Percentiles rank a stretch among this genome's conserved stretches.
These are phyloP conservation scores for Oscheius sp. DNA, from an alignment of 1,140 invertebrate genomes.

Conservation along the genomic window DNA sequence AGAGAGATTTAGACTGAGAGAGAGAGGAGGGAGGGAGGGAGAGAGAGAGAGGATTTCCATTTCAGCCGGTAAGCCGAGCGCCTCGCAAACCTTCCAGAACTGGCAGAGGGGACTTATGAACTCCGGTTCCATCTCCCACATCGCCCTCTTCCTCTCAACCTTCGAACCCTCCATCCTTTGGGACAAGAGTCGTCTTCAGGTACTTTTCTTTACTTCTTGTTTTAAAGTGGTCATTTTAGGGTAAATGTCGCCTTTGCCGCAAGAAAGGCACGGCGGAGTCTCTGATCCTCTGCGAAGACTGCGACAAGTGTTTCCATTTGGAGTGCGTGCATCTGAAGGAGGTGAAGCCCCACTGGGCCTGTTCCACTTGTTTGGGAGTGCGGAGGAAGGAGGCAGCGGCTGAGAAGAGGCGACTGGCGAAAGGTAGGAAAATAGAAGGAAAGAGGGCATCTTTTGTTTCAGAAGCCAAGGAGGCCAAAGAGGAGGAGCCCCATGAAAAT, in stretches of 20 bases:
- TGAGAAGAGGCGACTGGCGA: conserved; percentile 4
- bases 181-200: conserved; percentile 29
- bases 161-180: conserved; percentile 28
- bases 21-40: no score
- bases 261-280: conserved; percentile 16
- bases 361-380: not conserved
- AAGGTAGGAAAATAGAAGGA: no score
- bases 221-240: conserved; percentile 12
- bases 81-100: conserved; percentile 10
- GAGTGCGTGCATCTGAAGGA: conserved; percentile 15
- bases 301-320: conserved; percentile 32
- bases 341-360: not conserved
- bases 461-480: not conserved
- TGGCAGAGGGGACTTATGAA: conserved; percentile 27
- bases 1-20: no score
- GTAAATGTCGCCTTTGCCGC: conserved; percentile 26
- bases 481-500: conserved; percentile 2
- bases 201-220: not conserved
- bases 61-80: conserved; percentile 12
- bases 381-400: conserved; percentile 9
- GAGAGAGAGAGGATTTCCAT: no score
- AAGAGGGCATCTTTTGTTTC: no score
- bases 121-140: conserved; percentile 4
- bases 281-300: conserved; percentile 18
- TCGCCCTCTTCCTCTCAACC: conserved; percentile 27